A percentile compares a stretch with the other conserved stretches of the same genome.
These are phyloP conservation scores for Bergia sp. DNA, from an alignment of 92 coral and sea anemone species.

Conservation along the genomic window DNA sequence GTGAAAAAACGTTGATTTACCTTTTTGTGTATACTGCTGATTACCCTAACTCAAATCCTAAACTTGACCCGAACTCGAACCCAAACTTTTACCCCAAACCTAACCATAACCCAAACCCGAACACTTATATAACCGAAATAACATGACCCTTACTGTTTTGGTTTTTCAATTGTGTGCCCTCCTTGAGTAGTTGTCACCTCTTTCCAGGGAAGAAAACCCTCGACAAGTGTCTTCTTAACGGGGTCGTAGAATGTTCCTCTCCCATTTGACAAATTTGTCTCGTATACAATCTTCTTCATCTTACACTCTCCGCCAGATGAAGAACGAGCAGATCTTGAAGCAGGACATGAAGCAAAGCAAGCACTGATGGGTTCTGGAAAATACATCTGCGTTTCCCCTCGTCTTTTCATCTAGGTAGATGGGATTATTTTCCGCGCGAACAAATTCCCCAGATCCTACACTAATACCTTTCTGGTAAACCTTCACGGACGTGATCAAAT, in stretches of 20 bases:
- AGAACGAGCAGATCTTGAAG: background rate
- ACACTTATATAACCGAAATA: too few relatives aligned
- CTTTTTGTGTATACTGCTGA: too few relatives aligned
- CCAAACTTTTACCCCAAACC: too few relatives aligned
- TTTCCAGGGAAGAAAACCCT: background rate
- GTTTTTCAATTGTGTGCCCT: background rate
- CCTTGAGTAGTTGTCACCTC: background rate
- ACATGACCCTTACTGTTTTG: background rate
- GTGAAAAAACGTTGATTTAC: too few relatives aligned
- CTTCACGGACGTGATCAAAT: too few relatives aligned
- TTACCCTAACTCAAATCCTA: too few relatives aligned
- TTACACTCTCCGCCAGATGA: background rate
- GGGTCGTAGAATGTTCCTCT: background rate
- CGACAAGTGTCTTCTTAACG: background rate
- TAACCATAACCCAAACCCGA: too few relatives aligned
- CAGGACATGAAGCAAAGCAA: background rate
- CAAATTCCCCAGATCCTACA: background rate
- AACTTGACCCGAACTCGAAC: too few relatives aligned
- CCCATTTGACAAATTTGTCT: background rate
- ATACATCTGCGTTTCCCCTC: background rate
- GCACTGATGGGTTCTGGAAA: background rate
- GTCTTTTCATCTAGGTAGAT: background rate
- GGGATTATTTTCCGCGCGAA: background rate
- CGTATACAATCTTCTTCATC: background rate
- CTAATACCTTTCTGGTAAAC: background rate